phyloP scores from a whole-genome alignment of 2,113 vertebrate genomes.

The Calyptommatus sinebrachiatus region DNA sequence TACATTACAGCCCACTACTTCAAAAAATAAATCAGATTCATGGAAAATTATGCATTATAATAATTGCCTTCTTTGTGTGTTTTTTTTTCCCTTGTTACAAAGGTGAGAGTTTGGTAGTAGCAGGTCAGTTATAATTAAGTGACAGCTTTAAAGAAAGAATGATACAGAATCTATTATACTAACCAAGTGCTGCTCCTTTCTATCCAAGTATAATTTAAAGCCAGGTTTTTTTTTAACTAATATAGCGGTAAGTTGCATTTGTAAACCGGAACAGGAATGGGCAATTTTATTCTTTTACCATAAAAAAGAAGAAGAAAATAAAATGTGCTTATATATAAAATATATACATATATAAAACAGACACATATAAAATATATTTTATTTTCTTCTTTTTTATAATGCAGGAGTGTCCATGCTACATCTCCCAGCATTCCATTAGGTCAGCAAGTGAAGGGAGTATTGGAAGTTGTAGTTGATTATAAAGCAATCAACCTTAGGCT shows the following conservation, averaged over 20 bases:
- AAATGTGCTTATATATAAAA: too few relatives aligned
- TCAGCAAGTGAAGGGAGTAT: too few relatives aligned
- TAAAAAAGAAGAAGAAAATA: too few relatives aligned
- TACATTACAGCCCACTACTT: conserved; percentile 26
- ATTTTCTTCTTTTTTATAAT: background rate
- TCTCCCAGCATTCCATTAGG: too few relatives aligned
- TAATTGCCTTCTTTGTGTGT: background rate
- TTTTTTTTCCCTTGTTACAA: conserved; percentile 22
- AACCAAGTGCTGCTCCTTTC: background rate
- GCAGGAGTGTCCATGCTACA: too few relatives aligned
- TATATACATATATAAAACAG: too few relatives aligned
- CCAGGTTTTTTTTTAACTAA: background rate
- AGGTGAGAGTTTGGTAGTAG: conserved; percentile 21
- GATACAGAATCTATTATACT: conserved; percentile 11
- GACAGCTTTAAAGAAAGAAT: conserved; percentile 14
- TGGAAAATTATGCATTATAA: conserved; percentile 4
- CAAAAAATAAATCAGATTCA: conserved; percentile 40
- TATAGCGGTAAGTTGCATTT: background rate
- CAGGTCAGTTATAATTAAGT: conserved; percentile 30
- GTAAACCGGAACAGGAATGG: background rate
- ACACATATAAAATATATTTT: too few relatives aligned
- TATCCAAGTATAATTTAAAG: conserved; percentile 25
- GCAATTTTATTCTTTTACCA: background rate
- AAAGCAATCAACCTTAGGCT: background rate
- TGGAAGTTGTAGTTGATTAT: background rate